Evolutionary conservation across 2,888 invertebrate genomes (phyloP), one percentile per base, ranked within the genome.

Genomic region (Oxytorus armatus): DNA sequence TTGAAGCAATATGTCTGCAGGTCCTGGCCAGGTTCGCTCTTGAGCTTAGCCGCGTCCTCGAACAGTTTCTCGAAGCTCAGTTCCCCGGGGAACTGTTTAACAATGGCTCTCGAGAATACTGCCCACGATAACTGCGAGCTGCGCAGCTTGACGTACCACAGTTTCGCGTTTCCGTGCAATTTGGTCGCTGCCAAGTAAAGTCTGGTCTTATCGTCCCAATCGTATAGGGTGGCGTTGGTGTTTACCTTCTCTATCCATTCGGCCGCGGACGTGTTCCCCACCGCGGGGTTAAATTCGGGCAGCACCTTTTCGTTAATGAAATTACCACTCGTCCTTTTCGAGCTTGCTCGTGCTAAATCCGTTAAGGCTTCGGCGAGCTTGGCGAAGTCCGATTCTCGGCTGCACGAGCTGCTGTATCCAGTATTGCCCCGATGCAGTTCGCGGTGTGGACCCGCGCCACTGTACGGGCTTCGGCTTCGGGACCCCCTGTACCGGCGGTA

Each of bases 291-390:
- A 68, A 82, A 85, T 29, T 84, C 83, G 11, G 82, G 82, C 49
- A 83, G 44, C 11, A 84, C 55, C n/a, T 77, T 82, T 10, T 84
- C 82, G 36, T 83, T 83, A n/a, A 72, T 55, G 36, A 65, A 82
- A n/a, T 81, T 53, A 21, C 74, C 70, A 18, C 18, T 11, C n/a
- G 66, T 23, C 21, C 39, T 25, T 21, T 47, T 77, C 14, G 80
- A 68, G 44, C 74, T 78, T 23, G 69, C 23, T 11, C 36, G 59
- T 7, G 79, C 51, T 3, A 79, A 74, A 68, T 49, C 77, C 63
- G 82, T 23, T 18, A 84, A 47, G 18, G 70, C 69, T 1, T 76
- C 57, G 1, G 82, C 63, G 16, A 82, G 72, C n/a, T 47, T 77
- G 16, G 66, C 73, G 29, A 77, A 44, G 53, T 78, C 65, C 21